Base-by-base conservation (phyloP, 2,797 vertebrate genomes). In the Octomys mimax region DNA sequence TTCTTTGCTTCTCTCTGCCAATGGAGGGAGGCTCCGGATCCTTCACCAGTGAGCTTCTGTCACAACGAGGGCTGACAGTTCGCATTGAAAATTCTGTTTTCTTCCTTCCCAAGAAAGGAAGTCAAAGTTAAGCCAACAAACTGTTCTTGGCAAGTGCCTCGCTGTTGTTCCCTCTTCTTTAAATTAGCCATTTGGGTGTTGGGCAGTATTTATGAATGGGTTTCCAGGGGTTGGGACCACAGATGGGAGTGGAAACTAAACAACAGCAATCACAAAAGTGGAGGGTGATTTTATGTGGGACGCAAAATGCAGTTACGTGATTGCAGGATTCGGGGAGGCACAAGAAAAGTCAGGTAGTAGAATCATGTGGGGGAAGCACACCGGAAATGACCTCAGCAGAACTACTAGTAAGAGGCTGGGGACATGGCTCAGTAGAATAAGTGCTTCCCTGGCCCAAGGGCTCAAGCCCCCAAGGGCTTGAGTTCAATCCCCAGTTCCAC, bases 71-170 rank as follows among this genome's bases (percentile, higher is more conserved):
- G 97, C 97, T 99, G 99, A 99, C 99, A 99, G 98, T 98, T 99
- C 99, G 98, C 98, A 99, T 99, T 98, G 99, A 99, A 99, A 99
- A 99, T 99, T 99, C 99, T 98, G 99, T 99, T 99, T 99, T 99
- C 98, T 98, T 98, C 98, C 97, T 99, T 99, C 98, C 98, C 98
- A 98, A 98, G 98, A 98, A 99, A 98, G 98, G 98, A 98, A 99
- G 98, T 99, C 98, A 99, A 98, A 98, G 98, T 98, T 99, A 98
- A 98, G 98, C 98, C 98, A 98, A 98, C 98, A 99, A 99, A 99
- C 98, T 98, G 98, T 98, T 98, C 98, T 98, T 99, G 98, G 98
- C 98, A 99, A 98, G 97, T 98, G 92, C 87, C 97, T 98, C 96
- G 96, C 98, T 97, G 98, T 98, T 98, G 98, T 98, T 98, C 97